Base-by-base conservation (phyloP, 2,888 invertebrate species). In the Agelastica alni region DNA sequence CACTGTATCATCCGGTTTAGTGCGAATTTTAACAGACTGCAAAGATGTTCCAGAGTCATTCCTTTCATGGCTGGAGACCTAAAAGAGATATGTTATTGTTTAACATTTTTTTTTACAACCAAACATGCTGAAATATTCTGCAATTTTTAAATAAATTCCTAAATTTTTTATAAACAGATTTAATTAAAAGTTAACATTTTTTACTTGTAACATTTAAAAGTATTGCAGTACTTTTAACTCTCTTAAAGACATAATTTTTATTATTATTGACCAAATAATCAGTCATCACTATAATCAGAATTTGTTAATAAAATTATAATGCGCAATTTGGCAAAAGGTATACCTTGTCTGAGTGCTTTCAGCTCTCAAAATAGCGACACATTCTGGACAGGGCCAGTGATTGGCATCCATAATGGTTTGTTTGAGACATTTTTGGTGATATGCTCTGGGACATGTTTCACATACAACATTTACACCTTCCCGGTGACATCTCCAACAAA, bases 401-500 rank as follows among this genome's bases (percentile, higher is more conserved):
- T 79, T 78, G 65, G 71, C 79, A 41, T 78, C 75, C 2, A 77
- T 71, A 4, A 80, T 71, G 1, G 79, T 77, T 22, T 78, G 75
- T 53, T 78, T 81, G 6, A 89, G 81, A 76, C 96, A 96, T 71
- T 85, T 88, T 9, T 80, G 80, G 78, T 96, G 96, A 79, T 85
- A 96, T 1, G 89, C 86, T 17, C 96, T 81, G 2, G 91, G 89
- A 74, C 96, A 96, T 13, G 88, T 86, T 20, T 88, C 87, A 74
- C 96, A 96, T 4, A 81, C 78, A 66, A 85, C 76, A 10, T 83
- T 83, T 1, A 80, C 78, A 1, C 81, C 80, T 37, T 87, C 86
- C 70, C 87, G 86, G 70, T 95, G 93, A 69, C 96, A 96, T 58
- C 90, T 80, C 95, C 96, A 97, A 75, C 96, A 97, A 75, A 88